Evolutionary conservation across 2,888 invertebrate species (phyloP).

Genomic region (Campoplex nolae): DNA sequence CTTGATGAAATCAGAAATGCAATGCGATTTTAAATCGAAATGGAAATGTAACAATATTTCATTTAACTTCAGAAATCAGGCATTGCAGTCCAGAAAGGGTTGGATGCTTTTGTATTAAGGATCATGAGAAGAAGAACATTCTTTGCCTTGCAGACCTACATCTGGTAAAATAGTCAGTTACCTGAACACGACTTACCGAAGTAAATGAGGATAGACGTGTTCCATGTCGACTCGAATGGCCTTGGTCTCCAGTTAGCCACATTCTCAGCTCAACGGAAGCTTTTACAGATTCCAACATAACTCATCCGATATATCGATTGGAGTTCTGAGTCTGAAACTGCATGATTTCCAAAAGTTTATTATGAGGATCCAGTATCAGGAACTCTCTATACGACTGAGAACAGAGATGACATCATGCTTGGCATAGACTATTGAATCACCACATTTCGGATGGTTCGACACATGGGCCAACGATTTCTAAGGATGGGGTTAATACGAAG

Average conservation of each 20-base stretch:
- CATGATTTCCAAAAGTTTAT: not conserved
- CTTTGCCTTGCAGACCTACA: not conserved
- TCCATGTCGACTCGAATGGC: not conserved
- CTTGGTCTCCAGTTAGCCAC: not conserved
- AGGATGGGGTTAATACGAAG: conserved; percentile 30
- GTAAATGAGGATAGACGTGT: not conserved
- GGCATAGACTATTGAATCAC: not conserved
- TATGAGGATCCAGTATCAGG: not conserved
- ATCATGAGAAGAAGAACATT: not conserved
- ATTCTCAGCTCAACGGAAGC: not conserved
- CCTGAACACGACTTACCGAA: not conserved
- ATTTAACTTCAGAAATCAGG: not conserved
- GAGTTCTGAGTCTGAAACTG: not conserved
- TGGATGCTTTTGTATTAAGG: not conserved
- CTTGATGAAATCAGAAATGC: not conserved
- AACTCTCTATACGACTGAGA: not conserved
- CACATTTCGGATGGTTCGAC: conserved; percentile 5
- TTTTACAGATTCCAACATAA: not conserved
- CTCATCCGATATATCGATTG: not conserved
- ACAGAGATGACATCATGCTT: not conserved
- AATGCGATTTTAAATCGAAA: not conserved
- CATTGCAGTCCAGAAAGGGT: not conserved
- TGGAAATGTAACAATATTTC: not conserved
- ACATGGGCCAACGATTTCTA: conserved; percentile 33
- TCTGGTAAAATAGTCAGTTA: not conserved